Evolutionary conservation across 2,113 vertebrate species (phyloP).

Genomic region (Pardalotus punctatus): DNA sequence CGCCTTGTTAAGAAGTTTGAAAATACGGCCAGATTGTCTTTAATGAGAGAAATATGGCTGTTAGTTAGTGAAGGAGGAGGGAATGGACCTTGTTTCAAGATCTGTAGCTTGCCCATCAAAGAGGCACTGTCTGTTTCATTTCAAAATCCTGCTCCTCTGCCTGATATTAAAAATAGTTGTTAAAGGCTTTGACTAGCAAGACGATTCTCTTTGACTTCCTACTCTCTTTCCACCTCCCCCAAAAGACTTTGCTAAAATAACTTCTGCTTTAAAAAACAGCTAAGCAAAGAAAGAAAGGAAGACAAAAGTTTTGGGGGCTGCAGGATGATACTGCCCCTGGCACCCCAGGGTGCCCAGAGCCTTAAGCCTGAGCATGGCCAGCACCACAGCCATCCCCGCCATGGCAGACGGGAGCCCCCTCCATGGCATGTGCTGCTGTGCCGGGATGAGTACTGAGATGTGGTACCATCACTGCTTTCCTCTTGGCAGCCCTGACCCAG

Average conservation of each 20-base stretch:
- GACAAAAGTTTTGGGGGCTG: not conserved
- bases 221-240: conserved; percentile 48
- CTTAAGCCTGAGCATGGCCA: not conserved
- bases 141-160: conserved; percentile 70
- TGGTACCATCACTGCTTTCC: not conserved
- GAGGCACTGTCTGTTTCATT: conserved; percentile 67
- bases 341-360: not conserved
- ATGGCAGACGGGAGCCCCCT: not conserved
- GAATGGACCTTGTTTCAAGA: conserved; percentile 75
- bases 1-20: conserved; percentile 76
- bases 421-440: rapidly evolving
- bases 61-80: conserved; percentile 74
- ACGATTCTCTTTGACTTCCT: conserved; percentile 67
- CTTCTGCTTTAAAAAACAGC: conserved; percentile 19
- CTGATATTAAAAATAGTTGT: conserved; percentile 74
- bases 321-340: not conserved
- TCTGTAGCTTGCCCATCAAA: conserved; percentile 68
- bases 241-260: conserved; percentile 40
- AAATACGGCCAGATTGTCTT: conserved; percentile 72
- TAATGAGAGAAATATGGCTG: conserved; percentile 79
- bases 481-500: not conserved
- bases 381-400: rapidly evolving
- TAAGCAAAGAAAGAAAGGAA: conserved; percentile 23
- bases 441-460: rapidly evolving
- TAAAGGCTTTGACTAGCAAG: conserved; percentile 71